Evolutionary conservation across 1,140 invertebrate species (phyloP).

Genomic region (Phocides pigmalion): DNA sequence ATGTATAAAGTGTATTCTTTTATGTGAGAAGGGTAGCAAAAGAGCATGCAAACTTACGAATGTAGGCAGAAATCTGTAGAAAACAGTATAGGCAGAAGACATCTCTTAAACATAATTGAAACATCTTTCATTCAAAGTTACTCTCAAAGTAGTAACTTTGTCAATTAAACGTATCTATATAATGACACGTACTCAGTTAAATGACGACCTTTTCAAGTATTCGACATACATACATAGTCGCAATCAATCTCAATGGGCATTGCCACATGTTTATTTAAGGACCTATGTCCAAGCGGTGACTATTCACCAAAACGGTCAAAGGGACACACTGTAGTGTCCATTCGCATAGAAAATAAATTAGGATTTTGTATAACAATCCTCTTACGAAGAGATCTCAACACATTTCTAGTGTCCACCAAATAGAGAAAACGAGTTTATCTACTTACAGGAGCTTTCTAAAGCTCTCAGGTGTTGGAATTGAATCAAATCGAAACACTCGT

Average conservation of each 20-base stretch:
- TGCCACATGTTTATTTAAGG: neutral
- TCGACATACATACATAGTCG: neutral
- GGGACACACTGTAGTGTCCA: neutral
- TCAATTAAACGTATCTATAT: too few species aligned
- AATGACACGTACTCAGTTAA: too few species aligned
- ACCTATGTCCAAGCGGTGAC: neutral
- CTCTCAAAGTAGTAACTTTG: too few species aligned
- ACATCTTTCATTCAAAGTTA: too few species aligned
- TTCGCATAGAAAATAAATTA: conserved; percentile 13
- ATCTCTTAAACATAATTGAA: too few species aligned
- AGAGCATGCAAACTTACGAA: too few species aligned
- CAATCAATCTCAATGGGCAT: neutral
- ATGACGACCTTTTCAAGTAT: neutral
- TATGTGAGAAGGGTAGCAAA: too few species aligned
- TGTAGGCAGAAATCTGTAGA: too few species aligned
- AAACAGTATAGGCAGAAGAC: too few species aligned
- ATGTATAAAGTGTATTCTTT: too few species aligned
- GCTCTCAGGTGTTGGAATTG: conserved; percentile 15
- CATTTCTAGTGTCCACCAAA: conserved; percentile 11
- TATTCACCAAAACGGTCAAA: neutral
- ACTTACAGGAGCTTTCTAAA: conserved; percentile 16
- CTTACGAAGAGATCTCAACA: conserved; percentile 4
- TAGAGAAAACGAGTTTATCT: conserved; percentile 30
- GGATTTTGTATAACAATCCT: conserved; percentile 16
- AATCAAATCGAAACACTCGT: conserved; percentile 23